phyloP scores from a whole-genome alignment of 1,140 invertebrate species.

The Lamellibrachia luymesi region DNA sequence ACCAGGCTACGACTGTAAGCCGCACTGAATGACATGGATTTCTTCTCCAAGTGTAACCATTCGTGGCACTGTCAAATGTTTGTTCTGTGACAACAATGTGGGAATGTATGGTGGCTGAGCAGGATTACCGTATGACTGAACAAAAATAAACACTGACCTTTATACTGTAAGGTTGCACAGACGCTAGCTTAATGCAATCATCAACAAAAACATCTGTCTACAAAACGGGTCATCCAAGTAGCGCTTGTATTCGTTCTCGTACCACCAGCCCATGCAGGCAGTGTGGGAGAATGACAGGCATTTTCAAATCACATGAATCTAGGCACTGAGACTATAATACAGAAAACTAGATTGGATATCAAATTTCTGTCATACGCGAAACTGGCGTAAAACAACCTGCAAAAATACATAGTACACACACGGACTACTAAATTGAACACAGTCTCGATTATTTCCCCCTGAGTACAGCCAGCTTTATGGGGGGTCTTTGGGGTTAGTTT shows the following conservation, averaged over 20 bases:
- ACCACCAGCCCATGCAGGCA: too few relatives aligned
- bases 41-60: neutral
- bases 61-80: neutral
- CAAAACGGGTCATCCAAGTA: neutral
- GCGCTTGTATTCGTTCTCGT: neutral
- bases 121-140: neutral
- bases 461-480: neutral
- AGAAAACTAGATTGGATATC: neutral
- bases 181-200: neutral
- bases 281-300: neutral
- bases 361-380: neutral
- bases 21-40: neutral
- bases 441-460: too few relatives aligned
- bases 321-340: neutral
- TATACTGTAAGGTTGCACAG: neutral
- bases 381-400: neutral
- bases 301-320: neutral
- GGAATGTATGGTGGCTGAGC: neutral
- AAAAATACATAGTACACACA: neutral
- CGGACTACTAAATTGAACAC: neutral
- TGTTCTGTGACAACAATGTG: neutral
- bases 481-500: neutral
- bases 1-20: neutral
- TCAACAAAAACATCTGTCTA: neutral
- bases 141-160: neutral